A percentile compares a stretch with the other conserved stretches of the same genome.
phyloP scores from a whole-genome alignment of 2,113 vertebrate genomes.

The Montifringilla adamsi region DNA sequence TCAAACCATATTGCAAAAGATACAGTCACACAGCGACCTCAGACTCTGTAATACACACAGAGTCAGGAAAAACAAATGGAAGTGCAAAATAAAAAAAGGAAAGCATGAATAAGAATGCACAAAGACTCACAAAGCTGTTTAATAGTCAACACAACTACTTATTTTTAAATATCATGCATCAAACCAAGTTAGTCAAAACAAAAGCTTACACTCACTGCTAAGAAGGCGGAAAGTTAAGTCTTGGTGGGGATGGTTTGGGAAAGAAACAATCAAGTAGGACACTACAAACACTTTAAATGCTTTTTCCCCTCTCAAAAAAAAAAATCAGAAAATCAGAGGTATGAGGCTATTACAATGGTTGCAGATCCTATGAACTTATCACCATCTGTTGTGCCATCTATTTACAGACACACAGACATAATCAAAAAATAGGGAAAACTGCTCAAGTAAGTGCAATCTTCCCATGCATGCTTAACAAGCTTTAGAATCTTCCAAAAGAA shows the following conservation, averaged over 20 bases:
- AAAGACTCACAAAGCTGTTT: not conserved
- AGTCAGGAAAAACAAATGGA: not conserved
- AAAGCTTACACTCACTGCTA: not conserved
- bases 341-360: slow-evolving; percentile 11
- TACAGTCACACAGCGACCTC: not conserved
- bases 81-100: not conserved
- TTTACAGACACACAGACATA: slow-evolving; percentile 4
- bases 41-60: not conserved
- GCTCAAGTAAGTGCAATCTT: not conserved
- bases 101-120: not conserved
- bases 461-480: not conserved
- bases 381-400: slow-evolving; percentile 35
- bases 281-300: not conserved
- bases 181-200: not conserved
- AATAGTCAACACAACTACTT: not conserved
- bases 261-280: not conserved
- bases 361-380: not conserved
- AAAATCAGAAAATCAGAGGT: not conserved
- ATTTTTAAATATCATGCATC: not conserved
- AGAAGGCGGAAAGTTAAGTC: not conserved
- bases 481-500: not conserved
- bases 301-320: not conserved
- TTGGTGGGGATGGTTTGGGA: not conserved
- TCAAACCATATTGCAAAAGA: not conserved
- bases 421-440: slow-evolving; percentile 10